Percentiles rank a stretch among this genome's conserved stretches.
Conservation (phyloP, 2,888 invertebrate genomes). For the Nemoura dubitans region DNA sequence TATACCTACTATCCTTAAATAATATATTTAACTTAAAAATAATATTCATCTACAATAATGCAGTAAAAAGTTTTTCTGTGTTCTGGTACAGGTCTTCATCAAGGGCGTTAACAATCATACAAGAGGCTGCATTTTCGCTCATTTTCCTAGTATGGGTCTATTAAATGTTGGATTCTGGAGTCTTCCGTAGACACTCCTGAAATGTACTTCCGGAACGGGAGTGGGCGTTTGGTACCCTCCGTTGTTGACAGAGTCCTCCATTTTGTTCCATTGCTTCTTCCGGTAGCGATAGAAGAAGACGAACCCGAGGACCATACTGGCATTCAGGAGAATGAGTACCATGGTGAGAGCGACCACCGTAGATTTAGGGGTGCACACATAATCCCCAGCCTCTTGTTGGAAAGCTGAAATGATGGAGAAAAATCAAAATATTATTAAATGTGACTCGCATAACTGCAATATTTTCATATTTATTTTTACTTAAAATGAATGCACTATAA, state of each 20-base stretch:
- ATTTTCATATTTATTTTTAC: no score
- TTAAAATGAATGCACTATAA: no score
- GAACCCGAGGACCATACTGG: conserved; percentile 55
- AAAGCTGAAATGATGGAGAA: conserved; percentile 37
- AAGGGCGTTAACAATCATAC: background rate
- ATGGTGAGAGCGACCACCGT: conserved; percentile 1
- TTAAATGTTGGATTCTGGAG: conserved; percentile 40
- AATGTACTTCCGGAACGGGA: conserved; percentile 56
- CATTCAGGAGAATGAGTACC: conserved; percentile 24
- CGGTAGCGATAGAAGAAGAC: conserved; percentile 57
- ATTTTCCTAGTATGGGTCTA: conserved; percentile 29
- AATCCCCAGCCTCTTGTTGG: conserved; percentile 38
- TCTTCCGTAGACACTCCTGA: conserved; percentile 56
- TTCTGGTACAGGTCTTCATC: background rate
- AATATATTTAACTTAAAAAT: background rate
- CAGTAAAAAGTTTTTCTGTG: background rate
- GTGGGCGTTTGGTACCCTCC: conserved; percentile 46
- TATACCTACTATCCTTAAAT: no score
- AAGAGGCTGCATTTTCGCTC: conserved; percentile 4
- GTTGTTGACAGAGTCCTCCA: conserved; percentile 47
- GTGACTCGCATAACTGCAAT: no score
- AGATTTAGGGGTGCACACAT: conserved; percentile 43
- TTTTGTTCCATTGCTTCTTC: conserved; percentile 56
- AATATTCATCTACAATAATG: background rate
- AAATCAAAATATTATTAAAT: background rate